These are phyloP conservation scores for Bombylius discolor DNA, from an alignment of 2,888 invertebrate species.

Conservation along the genomic window DNA sequence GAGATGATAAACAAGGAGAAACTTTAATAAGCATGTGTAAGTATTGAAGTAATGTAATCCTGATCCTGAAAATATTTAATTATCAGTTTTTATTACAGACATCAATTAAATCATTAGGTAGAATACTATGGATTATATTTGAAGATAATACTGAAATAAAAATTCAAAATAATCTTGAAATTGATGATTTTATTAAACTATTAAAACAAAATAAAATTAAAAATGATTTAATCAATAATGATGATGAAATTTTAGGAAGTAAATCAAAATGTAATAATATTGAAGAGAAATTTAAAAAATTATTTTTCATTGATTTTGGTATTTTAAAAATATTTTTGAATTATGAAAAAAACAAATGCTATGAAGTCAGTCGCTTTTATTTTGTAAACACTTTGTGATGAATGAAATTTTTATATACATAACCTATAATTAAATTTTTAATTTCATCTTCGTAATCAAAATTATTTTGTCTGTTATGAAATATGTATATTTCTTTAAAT, in stretches of 20 bases:
- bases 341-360: too few species aligned
- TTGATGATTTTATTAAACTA: slow-evolving; percentile 19
- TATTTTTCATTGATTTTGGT: too few species aligned
- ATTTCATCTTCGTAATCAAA: too few species aligned
- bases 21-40: slow-evolving; percentile 44
- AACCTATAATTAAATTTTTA: too few species aligned
- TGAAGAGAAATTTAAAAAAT: slow-evolving; percentile 19
- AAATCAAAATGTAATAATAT: slow-evolving; percentile 18
- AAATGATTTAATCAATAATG: not conserved
- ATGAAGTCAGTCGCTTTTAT: too few species aligned
- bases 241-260: slow-evolving; percentile 19
- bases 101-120: slow-evolving; percentile 26
- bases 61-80: not conserved
- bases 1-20: slow-evolving; percentile 45
- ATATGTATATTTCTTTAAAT: too few species aligned
- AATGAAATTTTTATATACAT: too few species aligned
- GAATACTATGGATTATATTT: slow-evolving; percentile 28
- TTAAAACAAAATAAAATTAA: slow-evolving; percentile 7
- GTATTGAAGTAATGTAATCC: slow-evolving; percentile 5
- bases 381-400: too few species aligned
- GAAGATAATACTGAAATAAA: slow-evolving; percentile 28
- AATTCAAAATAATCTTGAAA: slow-evolving; percentile 18
- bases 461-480: too few species aligned
- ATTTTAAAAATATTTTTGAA: too few species aligned
- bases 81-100: slow-evolving; percentile 15